Evolutionary conservation across 2,113 vertebrate genomes (phyloP).

Genomic region (Ceratotherium simum): DNA sequence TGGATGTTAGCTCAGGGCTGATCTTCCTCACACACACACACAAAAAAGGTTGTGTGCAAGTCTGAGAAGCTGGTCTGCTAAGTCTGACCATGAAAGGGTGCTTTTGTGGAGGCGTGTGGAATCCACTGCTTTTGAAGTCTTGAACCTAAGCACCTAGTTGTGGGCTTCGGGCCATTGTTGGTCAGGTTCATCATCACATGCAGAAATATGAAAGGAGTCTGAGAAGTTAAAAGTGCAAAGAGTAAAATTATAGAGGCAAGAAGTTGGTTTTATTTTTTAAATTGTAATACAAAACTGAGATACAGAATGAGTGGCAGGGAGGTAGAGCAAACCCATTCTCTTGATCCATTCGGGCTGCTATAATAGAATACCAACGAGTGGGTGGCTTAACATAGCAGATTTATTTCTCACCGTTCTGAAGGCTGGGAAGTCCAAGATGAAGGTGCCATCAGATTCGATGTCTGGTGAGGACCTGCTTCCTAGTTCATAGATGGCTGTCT

Average conservation of each 20-base stretch:
- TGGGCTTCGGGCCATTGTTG: neutral
- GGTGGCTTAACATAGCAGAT: neutral
- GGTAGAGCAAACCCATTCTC: neutral
- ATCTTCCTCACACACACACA: too few relatives aligned
- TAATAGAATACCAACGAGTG: neutral
- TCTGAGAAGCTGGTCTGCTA: neutral
- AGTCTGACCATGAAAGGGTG: neutral
- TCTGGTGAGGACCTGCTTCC: neutral
- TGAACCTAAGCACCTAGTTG: neutral
- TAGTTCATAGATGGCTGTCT: neutral
- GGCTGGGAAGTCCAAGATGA: neutral
- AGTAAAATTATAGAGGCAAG: neutral
- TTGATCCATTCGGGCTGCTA: neutral
- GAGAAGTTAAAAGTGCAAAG: neutral
- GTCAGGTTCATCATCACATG: neutral
- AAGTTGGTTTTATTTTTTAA: neutral
- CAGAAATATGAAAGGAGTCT: neutral
- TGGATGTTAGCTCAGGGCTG: too few relatives aligned
- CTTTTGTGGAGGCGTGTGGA: neutral
- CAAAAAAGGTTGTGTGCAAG: neutral
- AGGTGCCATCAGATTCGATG: neutral
- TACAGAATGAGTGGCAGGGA: neutral
- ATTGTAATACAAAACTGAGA: neutral
- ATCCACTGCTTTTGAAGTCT: neutral
- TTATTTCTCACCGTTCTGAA: neutral